These are phyloP conservation scores for Sebastes fasciatus DNA, from an alignment of 2,113 vertebrate species.

Conservation along the genomic window DNA sequence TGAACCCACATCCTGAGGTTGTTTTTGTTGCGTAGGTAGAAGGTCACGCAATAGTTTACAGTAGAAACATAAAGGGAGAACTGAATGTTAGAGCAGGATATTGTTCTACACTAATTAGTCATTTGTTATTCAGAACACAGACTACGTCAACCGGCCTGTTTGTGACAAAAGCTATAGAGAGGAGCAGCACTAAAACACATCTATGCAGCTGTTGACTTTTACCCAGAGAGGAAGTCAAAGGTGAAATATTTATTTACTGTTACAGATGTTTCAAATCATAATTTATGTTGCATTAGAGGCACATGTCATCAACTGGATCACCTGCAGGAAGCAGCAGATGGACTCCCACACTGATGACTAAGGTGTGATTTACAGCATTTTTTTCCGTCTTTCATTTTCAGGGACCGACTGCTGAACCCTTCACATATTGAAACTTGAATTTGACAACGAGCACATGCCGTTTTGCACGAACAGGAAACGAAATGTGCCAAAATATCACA, in stretches of 20 bases:
- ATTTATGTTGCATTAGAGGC: slow-evolving; percentile 1
- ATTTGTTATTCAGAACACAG: slow-evolving; percentile 20
- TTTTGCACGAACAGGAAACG: background rate
- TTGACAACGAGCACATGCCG: too few relatives aligned
- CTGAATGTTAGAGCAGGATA: background rate
- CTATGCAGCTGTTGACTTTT: slow-evolving; percentile 18
- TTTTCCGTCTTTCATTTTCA: slow-evolving; percentile 6
- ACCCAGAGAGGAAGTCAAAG: background rate
- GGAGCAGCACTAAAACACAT: accelerated
- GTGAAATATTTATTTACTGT: background rate
- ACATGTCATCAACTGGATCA: slow-evolving; percentile 4
- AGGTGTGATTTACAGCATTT: slow-evolving; percentile 49
- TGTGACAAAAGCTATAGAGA: background rate
- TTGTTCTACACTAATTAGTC: background rate
- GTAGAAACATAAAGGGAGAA: background rate
- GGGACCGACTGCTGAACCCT: background rate
- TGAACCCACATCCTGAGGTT: background rate
- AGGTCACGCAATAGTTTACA: background rate
- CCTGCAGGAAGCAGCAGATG: slow-evolving; percentile 47
- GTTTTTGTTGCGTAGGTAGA: background rate
- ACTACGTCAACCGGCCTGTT: slow-evolving; percentile 2
- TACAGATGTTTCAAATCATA: background rate
- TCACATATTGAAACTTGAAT: background rate
- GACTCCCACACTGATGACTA: background rate
- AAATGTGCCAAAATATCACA: background rate